Evolutionary conservation across 2,113 vertebrate species (phyloP).

Genomic region (Beaufortia kweichowensis): DNA sequence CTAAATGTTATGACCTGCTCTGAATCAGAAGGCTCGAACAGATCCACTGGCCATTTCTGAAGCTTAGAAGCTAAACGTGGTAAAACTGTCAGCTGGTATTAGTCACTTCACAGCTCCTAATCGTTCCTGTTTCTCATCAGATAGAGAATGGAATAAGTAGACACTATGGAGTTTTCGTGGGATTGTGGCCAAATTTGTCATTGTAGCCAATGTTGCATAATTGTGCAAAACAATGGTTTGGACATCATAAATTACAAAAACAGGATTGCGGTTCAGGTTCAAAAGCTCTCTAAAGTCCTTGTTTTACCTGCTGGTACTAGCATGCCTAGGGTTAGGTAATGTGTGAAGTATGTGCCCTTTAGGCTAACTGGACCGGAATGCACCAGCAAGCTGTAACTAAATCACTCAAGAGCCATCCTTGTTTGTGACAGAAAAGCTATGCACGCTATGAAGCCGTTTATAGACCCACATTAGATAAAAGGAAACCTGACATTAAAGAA

Average conservation of each 20-base stretch:
- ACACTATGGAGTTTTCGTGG: background rate
- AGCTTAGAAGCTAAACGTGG: background rate
- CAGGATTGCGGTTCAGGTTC: constrained; percentile 5
- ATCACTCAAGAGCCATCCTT: constrained; percentile 20
- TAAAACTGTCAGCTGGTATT: background rate
- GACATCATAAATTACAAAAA: background rate
- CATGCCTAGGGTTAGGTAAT: constrained; percentile 27
- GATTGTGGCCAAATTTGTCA: background rate
- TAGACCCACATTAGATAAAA: background rate
- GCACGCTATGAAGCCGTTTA: constrained; percentile 1
- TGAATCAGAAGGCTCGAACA: constrained; percentile 18
- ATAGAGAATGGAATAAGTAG: background rate
- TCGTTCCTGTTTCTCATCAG: background rate
- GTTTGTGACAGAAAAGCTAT: constrained; percentile 26
- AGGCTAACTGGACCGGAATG: constrained; percentile 30
- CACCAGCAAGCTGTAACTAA: constrained; percentile 30
- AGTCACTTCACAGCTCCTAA: constrained; percentile 2
- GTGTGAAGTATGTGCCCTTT: constrained; percentile 19
- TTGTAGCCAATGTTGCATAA: background rate
- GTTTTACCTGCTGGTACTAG: constrained; percentile 16
- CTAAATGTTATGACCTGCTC: constrained; percentile 32
- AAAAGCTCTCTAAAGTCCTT: background rate
- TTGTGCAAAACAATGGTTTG: background rate
- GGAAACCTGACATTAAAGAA: constrained; percentile 12
- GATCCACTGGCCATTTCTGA: background rate